Percentiles rank a stretch among this genome's conserved stretches.
Conservation (phyloP, 2,113 vertebrate genomes). For the Percina caprodes region DNA sequence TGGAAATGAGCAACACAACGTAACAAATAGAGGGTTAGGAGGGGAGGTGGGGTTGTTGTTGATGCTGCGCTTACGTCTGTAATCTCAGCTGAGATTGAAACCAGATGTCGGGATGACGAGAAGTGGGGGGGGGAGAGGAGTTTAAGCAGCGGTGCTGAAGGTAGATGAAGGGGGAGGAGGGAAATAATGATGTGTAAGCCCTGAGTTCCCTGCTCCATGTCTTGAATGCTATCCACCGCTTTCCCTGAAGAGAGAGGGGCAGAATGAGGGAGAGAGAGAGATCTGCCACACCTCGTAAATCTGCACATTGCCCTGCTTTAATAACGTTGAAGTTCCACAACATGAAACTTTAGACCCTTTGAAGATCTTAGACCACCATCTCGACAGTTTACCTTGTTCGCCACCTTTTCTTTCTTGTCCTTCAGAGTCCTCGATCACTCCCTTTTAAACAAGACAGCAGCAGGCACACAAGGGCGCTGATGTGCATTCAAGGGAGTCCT, state of each 20-base stretch:
- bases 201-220: conserved; percentile 38
- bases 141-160: conserved; percentile 23
- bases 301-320: conserved; percentile 48
- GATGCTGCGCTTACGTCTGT: conserved; percentile 58
- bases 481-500: background rate
- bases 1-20: conserved; percentile 66
- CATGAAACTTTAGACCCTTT: conserved; percentile 32
- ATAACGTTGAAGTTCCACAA: conserved; percentile 26
- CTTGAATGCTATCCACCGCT: conserved; percentile 16
- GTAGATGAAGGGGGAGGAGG: conserved; percentile 35
- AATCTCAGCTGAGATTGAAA: conserved; percentile 70
- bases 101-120: conserved; percentile 72
- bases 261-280: conserved; percentile 15
- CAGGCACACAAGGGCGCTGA: background rate
- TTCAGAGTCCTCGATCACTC: background rate
- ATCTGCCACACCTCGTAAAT: conserved; percentile 57
- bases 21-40: conserved; percentile 16
- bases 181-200: conserved; percentile 49
- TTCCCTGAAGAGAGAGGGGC: background rate
- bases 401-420: background rate
- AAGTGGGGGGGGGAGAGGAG: conserved; percentile 44
- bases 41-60: conserved; percentile 48
- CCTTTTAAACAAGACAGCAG: background rate
- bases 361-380: conserved; percentile 28
- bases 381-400: background rate